A percentile compares a stretch with the other conserved stretches of the same genome.
Evolutionary conservation across 1,140 invertebrate genomes (phyloP).

Genomic region (Brevipalpus yothersi): DNA sequence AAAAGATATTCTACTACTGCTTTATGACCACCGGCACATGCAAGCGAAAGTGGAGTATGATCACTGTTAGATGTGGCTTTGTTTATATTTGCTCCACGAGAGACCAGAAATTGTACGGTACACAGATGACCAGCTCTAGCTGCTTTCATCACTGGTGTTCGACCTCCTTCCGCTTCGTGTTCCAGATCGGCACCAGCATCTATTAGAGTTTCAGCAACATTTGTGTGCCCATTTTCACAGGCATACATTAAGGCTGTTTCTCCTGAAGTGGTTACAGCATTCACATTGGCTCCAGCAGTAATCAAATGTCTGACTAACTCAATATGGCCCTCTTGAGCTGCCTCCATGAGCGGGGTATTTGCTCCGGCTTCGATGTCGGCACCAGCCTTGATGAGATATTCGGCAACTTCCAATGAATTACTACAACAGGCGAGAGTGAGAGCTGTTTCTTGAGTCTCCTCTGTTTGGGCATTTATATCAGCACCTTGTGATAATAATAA

Average conservation of each 20-base stretch:
- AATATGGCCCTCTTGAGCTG: slow-evolving; percentile 84
- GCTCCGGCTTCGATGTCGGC: slow-evolving; percentile 86
- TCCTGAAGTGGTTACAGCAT: slow-evolving; percentile 61
- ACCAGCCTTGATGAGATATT: slow-evolving; percentile 80
- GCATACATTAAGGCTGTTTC: slow-evolving; percentile 95
- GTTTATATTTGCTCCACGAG: slow-evolving; percentile 73
- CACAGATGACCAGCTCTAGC: slow-evolving; percentile 93
- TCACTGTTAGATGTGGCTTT: slow-evolving; percentile 63
- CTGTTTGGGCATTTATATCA: slow-evolving; percentile 90
- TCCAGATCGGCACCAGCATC: slow-evolving; percentile 70
- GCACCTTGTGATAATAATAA: slow-evolving; percentile 74
- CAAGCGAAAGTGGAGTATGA: slow-evolving; percentile 85
- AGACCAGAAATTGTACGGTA: slow-evolving; percentile 84
- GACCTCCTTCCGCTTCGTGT: slow-evolving; percentile 73
- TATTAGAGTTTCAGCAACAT: slow-evolving; percentile 67
- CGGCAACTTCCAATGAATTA: slow-evolving; percentile 88
- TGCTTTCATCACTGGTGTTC: slow-evolving; percentile 96
- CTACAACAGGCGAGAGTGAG: slow-evolving; percentile 88
- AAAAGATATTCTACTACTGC: slow-evolving; percentile 78
- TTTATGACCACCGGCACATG: slow-evolving; percentile 75
- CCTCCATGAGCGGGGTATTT: slow-evolving; percentile 93
- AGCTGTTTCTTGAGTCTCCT: slow-evolving; percentile 94
- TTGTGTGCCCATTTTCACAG: slow-evolving; percentile 83
- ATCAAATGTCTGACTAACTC: slow-evolving; percentile 66
- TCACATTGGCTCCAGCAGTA: slow-evolving; percentile 57